Conservation (phyloP, 2,888 invertebrate species). For the Drosophila incognita region DNA sequence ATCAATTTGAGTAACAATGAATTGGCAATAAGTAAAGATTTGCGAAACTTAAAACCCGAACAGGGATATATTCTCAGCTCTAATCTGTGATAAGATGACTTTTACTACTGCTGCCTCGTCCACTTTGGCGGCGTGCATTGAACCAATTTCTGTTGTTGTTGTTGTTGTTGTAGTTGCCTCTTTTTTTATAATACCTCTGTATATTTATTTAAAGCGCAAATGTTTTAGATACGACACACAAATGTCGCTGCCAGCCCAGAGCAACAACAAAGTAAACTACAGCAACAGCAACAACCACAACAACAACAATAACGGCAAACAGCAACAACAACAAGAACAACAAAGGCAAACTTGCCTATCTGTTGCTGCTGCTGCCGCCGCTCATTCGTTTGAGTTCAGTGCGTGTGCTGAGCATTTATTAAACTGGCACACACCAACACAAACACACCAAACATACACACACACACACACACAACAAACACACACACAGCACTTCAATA, state of each 20-base stretch:
- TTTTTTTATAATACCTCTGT: constrained; percentile 76
- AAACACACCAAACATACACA: constrained; percentile 8
- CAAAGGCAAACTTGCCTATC: constrained; percentile 77
- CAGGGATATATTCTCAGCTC: constrained; percentile 15
- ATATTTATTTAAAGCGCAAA: constrained; percentile 81
- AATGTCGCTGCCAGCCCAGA: constrained; percentile 55
- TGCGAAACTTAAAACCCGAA: constrained; percentile 1
- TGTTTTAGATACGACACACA: constrained; percentile 78
- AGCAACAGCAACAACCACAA: constrained; percentile 27
- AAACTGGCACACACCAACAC: constrained; percentile 75
- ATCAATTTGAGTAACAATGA: constrained; percentile 8
- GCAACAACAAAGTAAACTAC: constrained; percentile 60
- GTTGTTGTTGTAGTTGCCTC: constrained; percentile 47
- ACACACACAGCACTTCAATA: constrained; percentile 26
- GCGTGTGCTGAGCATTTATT: constrained; percentile 76
- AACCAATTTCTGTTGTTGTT: constrained; percentile 63
- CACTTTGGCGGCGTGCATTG: constrained; percentile 74
- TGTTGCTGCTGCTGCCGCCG: constrained; percentile 29
- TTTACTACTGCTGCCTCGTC: constrained; percentile 18
- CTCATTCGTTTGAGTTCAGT: constrained; percentile 52
- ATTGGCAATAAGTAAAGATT: constrained; percentile 8
- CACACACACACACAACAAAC: constrained; percentile 31
- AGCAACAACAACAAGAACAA: constrained; percentile 39
- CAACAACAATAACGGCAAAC: constrained; percentile 39
- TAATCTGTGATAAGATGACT: constrained; percentile 50